phyloP scores from a whole-genome alignment of 2,888 invertebrate genomes.

The Tipula vernalis region DNA sequence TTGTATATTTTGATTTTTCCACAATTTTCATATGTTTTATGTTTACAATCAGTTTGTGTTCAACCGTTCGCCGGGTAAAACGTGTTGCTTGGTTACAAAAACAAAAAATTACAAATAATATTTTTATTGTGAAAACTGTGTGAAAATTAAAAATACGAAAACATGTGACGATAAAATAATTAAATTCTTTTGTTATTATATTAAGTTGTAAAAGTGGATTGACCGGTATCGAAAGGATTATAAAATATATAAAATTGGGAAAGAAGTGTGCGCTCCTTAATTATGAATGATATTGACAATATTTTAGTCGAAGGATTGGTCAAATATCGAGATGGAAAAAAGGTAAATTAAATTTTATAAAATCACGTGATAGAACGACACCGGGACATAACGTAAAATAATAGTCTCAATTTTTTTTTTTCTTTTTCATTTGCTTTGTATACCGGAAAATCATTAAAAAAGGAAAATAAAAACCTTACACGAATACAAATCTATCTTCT shows the following conservation, averaged over 20 bases:
- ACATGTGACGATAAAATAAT: background rate
- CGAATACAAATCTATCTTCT: background rate
- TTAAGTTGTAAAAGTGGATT: background rate
- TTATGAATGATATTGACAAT: background rate
- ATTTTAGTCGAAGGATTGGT: background rate
- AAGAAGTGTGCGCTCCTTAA: background rate
- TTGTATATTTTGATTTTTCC: background rate
- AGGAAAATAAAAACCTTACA: background rate
- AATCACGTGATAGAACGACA: background rate
- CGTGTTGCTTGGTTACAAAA: background rate
- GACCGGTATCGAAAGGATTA: background rate
- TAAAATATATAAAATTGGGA: background rate
- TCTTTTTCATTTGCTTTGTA: background rate
- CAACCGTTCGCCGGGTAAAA: background rate
- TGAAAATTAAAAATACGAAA: background rate
- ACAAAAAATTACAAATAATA: background rate
- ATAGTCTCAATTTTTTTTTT: background rate
- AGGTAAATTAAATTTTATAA: background rate
- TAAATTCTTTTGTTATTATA: no score
- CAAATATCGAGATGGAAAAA: conserved; percentile 9
- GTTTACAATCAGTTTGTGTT: background rate
- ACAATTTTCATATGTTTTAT: background rate
- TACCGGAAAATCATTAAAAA: background rate
- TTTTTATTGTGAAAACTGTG: background rate
- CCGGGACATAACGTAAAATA: background rate